Base-by-base conservation (phyloP, 2,888 invertebrate genomes). In the Gymnoscelis rufifasciata region DNA sequence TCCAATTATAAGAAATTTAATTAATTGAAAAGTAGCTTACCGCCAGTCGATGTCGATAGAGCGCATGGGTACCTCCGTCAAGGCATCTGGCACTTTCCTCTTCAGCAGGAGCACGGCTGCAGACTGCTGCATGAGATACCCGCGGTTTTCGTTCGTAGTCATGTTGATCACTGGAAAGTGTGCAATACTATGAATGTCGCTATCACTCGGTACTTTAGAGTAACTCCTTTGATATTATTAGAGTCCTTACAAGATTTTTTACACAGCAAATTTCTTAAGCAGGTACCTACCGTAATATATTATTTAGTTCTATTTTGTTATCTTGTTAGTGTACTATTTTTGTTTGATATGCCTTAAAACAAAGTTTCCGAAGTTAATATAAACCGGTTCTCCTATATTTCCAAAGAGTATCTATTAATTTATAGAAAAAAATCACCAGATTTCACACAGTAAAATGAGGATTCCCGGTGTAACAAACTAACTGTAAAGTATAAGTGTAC, bases 61-160 rank as follows among this genome's bases (percentile, higher is more conserved):
- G 1, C 79, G 65, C 12, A 74, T 43, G 1, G 86, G 84, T 1
- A 71, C 47, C 51, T 86, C 83, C 0, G 67, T 65, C 10, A 84
- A 47, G 0, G 72, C 37, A 31, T 84, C 83, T 0, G 87, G 82
- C 0, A 87, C 57, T 45, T 66, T 72, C 7, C 66, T 56, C 28
- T 71, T 75, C 2, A 87, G 56, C 11, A 86, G 27, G 37, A 87
- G 28, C 4, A 84, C 1, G 0, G 82, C 82, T 1, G 60, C 57
- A 0, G 82, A 72, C 42, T 69, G 75, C 47, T 83, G 70, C 59
- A 83, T 64, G 26, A 71, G 52, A 47, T 76, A 78, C 0, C 67
- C 74, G 13, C 71, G 60, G 10, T 67, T 56, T 4, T 59, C 56
- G 19, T 19, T n/a, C n/a, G n/a, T n/a, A 0, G 36, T 15, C 5